Base-by-base conservation (phyloP, 2,113 vertebrate genomes). In the Arenaria interpres region DNA sequence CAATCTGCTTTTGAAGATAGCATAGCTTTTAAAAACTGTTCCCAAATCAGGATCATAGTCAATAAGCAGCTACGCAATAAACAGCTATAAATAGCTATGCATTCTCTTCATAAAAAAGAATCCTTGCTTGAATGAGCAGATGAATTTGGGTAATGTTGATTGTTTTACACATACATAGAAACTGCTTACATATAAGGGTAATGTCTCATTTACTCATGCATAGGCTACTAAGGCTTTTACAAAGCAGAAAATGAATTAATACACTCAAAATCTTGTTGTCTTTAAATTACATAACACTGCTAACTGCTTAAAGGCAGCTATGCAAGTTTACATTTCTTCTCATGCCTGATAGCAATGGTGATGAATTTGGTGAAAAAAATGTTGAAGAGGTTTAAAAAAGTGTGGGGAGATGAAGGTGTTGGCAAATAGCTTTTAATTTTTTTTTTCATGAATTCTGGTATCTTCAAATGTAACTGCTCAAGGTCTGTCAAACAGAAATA, bases 161-260 rank as follows among this genome's bases (percentile, higher is more conserved):
- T 0, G 0, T 46, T 84, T 91, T 66, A 84, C 20, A 27, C 9
- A 22, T 73, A 19, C 28, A 13, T 32, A 69, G 20, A 33, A 90
- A 89, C 18, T 73, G 39, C 33, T 32, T 82, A 78, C 32, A 20
- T 68, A 43, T 14, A 90, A 90, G 28, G 25, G 10, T 27, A 75
- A 75, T 64, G 33, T 32, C 30, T 85, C 50, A 85, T 93, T 94
- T 94, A 62, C 28, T 33, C 8, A 57, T 72, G 33, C 13, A 87
- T 78, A 60, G 12, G 9, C 28, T 77, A 53, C 73, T 85, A 88
- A 84, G 19, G 28, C 5, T 81, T 86, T 83, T 72, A 46, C 46
- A 92, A 96, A 94, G 72, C 43, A 89, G 56, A 89, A 95, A 92
- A 94, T 75, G 0, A 73, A 54, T 67, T 63, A 71, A 80, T 67